Conservation (phyloP, 2,113 vertebrate genomes). For the Myanophis thanlyinensis region DNA sequence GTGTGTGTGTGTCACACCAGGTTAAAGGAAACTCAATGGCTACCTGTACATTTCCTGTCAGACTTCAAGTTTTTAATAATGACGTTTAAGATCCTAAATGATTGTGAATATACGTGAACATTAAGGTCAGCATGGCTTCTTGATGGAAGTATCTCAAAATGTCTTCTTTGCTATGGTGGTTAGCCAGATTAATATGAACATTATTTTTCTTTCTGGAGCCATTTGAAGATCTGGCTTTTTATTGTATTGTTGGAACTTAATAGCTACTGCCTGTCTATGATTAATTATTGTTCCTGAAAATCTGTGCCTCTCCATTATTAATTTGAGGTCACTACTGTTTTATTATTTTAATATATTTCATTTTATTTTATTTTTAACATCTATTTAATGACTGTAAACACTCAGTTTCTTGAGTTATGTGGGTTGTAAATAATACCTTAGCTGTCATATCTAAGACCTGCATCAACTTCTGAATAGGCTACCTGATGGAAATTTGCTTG, state of each 20-base stretch:
- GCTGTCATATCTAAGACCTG: background rate
- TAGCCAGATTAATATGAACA: background rate
- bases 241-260: background rate
- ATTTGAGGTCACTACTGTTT: background rate
- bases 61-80: background rate
- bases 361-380: background rate
- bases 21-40: background rate
- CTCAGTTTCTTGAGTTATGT: background rate
- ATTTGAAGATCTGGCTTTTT: background rate
- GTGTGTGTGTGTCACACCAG: background rate
- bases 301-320: background rate
- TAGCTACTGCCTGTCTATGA: background rate
- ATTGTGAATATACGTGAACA: background rate
- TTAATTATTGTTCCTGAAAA: background rate
- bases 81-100: background rate
- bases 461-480: background rate
- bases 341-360: background rate
- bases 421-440: background rate
- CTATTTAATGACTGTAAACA: background rate
- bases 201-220: background rate
- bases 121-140: background rate
- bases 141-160: background rate
- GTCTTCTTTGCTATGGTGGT: background rate
- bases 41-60: background rate
- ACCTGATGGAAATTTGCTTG: background rate